Evolutionary conservation across 2,888 invertebrate species (phyloP).

Genomic region (Leucoma salicis): DNA sequence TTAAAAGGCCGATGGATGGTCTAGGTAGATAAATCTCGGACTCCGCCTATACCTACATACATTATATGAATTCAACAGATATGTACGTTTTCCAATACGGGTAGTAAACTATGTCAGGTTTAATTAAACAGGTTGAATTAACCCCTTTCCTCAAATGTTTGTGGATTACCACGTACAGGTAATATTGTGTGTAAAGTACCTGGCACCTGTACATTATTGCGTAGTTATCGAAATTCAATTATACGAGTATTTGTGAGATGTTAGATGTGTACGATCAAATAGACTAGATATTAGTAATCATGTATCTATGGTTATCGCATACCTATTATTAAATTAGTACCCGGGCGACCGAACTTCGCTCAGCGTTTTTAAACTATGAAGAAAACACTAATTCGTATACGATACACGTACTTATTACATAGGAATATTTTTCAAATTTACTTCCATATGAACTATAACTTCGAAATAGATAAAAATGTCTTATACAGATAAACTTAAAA

Average conservation of each 20-base stretch:
- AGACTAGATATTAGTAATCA: neutral
- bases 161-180: neutral
- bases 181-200: neutral
- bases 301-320: neutral
- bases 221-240: neutral
- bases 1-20: no score
- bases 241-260: neutral
- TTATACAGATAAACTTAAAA: no score
- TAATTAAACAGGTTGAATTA: conserved; percentile 19
- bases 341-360: no score
- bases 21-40: no score
- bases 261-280: neutral
- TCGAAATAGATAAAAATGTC: no score
- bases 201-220: neutral
- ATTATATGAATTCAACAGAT: neutral
- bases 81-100: conserved; percentile 1
- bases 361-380: no score
- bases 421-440: no score
- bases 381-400: no score
- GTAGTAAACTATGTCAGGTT: conserved; percentile 4
- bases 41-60: no score
- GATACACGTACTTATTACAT: no score
- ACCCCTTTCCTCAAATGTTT: conserved; percentile 7
- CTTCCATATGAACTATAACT: no score
- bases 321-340: no score